Percentiles rank a stretch among this genome's conserved stretches.
Conservation (phyloP, 2,888 invertebrate species). For the Drosophila rellima region DNA sequence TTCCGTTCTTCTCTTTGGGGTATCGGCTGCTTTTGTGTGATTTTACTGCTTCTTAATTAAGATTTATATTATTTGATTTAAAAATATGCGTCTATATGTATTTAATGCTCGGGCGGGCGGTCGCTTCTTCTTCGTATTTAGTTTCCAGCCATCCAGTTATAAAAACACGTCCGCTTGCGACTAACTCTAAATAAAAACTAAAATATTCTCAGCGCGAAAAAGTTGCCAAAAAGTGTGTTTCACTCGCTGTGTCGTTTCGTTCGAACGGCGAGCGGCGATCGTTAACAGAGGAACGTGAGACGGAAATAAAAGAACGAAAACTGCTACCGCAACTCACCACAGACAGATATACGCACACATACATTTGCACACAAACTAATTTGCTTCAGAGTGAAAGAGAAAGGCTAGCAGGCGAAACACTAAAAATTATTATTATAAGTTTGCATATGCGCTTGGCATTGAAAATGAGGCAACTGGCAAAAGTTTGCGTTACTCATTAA, state of each 20-base stretch:
- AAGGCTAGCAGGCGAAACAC: slow-evolving; percentile 27
- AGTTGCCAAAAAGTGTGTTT: slow-evolving; percentile 70
- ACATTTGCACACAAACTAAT: slow-evolving; percentile 14
- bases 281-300: slow-evolving; percentile 60
- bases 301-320: slow-evolving; percentile 73
- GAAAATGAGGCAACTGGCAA: slow-evolving; percentile 36
- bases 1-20: slow-evolving; percentile 43
- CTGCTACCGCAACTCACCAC: slow-evolving; percentile 67
- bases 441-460: slow-evolving; percentile 59
- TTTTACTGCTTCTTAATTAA: slow-evolving; percentile 68
- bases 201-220: slow-evolving; percentile 65
- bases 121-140: slow-evolving; percentile 66
- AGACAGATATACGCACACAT: slow-evolving; percentile 20
- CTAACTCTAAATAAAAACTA: slow-evolving; percentile 85
- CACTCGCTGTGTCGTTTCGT: slow-evolving; percentile 33
- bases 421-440: slow-evolving; percentile 28
- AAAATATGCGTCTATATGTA: slow-evolving; percentile 70
- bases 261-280: slow-evolving; percentile 31
- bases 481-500: slow-evolving; percentile 50
- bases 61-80: slow-evolving; percentile 68
- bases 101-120: slow-evolving; percentile 61
- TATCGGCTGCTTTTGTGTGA: slow-evolving; percentile 37
- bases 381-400: slow-evolving; percentile 24
- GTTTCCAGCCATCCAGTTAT: slow-evolving; percentile 85
- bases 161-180: slow-evolving; percentile 84